A percentile compares a stretch with the other conserved stretches of the same genome.
These are phyloP conservation scores for Bradynema listronoti DNA, from an alignment of 1,140 invertebrate genomes.

Conservation along the genomic window DNA sequence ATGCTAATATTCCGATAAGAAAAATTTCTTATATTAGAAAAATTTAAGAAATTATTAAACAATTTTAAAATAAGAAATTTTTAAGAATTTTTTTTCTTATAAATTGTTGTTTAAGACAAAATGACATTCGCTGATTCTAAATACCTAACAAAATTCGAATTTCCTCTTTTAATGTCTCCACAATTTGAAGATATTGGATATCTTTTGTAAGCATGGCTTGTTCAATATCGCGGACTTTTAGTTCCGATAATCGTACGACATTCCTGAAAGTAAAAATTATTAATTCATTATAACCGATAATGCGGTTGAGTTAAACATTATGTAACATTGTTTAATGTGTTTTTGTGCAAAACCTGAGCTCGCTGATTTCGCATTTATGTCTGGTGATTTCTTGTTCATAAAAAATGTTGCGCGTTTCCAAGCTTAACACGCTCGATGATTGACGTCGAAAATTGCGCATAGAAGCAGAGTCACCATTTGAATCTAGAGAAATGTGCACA, in stretches of 20 bases:
- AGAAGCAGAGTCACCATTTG: neutral
- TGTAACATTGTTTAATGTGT: too few species aligned
- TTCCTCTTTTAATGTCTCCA: constrained; percentile 52
- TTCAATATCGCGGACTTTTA: constrained; percentile 50
- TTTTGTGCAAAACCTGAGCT: constrained; percentile 43
- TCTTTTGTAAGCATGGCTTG: constrained; percentile 48
- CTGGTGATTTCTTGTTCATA: constrained; percentile 50
- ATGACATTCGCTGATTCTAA: too few species aligned
- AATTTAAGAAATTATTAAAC: too few species aligned
- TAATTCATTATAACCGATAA: constrained; percentile 14
- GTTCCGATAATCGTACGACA: constrained; percentile 46
- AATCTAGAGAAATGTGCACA: too few species aligned
- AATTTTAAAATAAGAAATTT: constrained; percentile 1
- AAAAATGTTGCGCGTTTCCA: constrained; percentile 43
- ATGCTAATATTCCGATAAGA: too few species aligned
- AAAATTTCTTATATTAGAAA: neutral
- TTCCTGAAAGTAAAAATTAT: constrained; percentile 24
- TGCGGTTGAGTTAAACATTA: too few species aligned
- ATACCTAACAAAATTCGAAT: constrained; percentile 50
- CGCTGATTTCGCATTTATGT: constrained; percentile 46
- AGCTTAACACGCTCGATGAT: neutral
- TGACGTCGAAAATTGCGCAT: neutral
- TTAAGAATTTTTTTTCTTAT: too few species aligned
- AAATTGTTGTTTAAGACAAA: too few species aligned
- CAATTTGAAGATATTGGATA: constrained; percentile 51